Percentiles rank a stretch among this genome's conserved stretches.
These are phyloP conservation scores for Melanargia galathea DNA, from an alignment of 2,888 invertebrate species.

Conservation along the genomic window DNA sequence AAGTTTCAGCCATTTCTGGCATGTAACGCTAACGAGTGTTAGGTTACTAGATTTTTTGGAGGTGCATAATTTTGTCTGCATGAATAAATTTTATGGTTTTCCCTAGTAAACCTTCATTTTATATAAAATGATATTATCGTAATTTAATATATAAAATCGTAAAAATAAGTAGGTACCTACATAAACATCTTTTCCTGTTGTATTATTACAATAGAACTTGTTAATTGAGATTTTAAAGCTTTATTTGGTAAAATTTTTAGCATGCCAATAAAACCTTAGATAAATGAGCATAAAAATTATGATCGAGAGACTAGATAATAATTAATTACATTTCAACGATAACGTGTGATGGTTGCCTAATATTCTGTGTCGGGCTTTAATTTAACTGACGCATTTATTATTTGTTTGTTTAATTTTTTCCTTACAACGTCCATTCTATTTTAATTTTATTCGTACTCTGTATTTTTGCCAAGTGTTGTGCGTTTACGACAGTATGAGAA, in stretches of 20 bases:
- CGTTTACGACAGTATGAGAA: slow-evolving; percentile 13
- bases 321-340: slow-evolving; percentile 40
- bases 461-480: background rate
- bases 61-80: no score
- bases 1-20: no score
- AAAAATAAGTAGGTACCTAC: no score
- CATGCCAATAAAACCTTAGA: slow-evolving; percentile 1
- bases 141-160: no score
- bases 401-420: slow-evolving; percentile 23
- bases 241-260: background rate
- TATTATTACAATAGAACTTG: no score
- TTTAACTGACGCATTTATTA: slow-evolving; percentile 37
- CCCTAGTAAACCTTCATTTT: no score
- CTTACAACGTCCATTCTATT: slow-evolving; percentile 17
- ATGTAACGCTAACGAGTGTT: no score
- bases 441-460: slow-evolving; percentile 10
- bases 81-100: no score
- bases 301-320: slow-evolving; percentile 26
- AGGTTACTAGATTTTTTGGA: no score
- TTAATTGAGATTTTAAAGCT: no score
- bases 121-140: no score
- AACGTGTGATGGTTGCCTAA: slow-evolving; percentile 41
- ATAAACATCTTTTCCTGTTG: no score
- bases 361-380: slow-evolving; percentile 38
- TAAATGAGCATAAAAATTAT: slow-evolving; percentile 34